Percentiles rank a stretch among this genome's conserved stretches.
These are phyloP conservation scores for Eupithecia insigniata DNA, from an alignment of 2,888 invertebrate species.

Conservation along the genomic window DNA sequence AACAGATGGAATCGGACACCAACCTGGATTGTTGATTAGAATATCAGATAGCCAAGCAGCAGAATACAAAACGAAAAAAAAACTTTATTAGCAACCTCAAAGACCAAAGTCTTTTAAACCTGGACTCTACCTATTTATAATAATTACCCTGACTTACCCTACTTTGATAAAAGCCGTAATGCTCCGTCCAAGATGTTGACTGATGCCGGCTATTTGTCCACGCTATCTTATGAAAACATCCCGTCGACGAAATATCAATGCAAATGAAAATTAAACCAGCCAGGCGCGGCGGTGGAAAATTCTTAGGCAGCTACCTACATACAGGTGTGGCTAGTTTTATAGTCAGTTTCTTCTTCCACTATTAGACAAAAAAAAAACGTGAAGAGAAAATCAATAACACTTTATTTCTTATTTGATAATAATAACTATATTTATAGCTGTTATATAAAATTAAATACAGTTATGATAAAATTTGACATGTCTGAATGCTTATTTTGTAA, in stretches of 20 bases:
- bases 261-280: neutral
- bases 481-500: too few species aligned
- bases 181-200: conserved; percentile 26
- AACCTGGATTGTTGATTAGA: too few species aligned
- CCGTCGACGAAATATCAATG: conserved; percentile 12
- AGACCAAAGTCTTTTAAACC: neutral
- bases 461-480: too few species aligned
- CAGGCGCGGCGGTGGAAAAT: neutral
- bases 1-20: too few species aligned
- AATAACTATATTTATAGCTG: too few species aligned
- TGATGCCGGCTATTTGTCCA: conserved; percentile 23
- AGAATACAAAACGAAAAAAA: too few species aligned
- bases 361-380: too few species aligned
- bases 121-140: conserved; percentile 20
- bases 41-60: too few species aligned
- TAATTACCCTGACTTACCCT: conserved; percentile 29
- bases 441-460: too few species aligned
- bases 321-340: neutral
- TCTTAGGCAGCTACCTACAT: neutral
- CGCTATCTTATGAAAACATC: conserved; percentile 38
- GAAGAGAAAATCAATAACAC: too few species aligned
- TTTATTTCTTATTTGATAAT: too few species aligned
- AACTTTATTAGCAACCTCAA: neutral
- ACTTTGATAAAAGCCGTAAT: conserved; percentile 31
- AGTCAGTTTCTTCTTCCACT: too few species aligned